Evolutionary conservation across 2,113 vertebrate species (phyloP).

Genomic region (Ginglymostoma cirratum): DNA sequence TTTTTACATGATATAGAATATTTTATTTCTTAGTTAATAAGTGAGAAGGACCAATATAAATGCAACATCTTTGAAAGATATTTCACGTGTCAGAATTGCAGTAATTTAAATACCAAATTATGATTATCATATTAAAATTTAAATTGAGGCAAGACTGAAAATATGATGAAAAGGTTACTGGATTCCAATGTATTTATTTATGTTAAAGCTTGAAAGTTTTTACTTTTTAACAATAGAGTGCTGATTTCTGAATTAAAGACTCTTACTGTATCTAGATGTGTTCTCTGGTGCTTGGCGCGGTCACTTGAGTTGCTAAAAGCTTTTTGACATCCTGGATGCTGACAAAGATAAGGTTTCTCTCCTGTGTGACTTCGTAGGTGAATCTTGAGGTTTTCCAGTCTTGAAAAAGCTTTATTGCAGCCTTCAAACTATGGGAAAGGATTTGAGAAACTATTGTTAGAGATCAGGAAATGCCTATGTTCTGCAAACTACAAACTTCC

Average conservation of each 20-base stretch:
- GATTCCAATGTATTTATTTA: neutral
- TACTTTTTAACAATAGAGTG: neutral
- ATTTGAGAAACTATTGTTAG: neutral
- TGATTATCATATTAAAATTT: neutral
- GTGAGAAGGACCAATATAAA: neutral
- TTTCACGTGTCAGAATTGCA: neutral
- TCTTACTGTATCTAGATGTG: slow-evolving; percentile 81
- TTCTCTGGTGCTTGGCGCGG: slow-evolving; percentile 93
- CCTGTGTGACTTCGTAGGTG: slow-evolving; percentile 92
- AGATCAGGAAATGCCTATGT: neutral
- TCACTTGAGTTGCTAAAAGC: slow-evolving; percentile 98
- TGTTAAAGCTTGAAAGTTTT: neutral
- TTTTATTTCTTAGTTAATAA: neutral
- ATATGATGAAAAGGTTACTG: neutral
- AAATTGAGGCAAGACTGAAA: neutral
- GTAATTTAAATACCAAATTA: neutral
- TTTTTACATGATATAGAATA: neutral
- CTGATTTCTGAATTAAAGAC: slow-evolving; percentile 22
- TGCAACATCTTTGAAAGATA: neutral
- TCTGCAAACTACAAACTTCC: neutral
- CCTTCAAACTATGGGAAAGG: slow-evolving; percentile 75
- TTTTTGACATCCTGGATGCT: slow-evolving; percentile 86
- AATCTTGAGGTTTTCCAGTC: slow-evolving; percentile 95
- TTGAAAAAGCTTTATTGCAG: slow-evolving; percentile 94
- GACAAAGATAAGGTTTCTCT: slow-evolving; percentile 88